These are phyloP conservation scores for Philereme transversata DNA, from an alignment of 2,888 invertebrate species.

Conservation along the genomic window DNA sequence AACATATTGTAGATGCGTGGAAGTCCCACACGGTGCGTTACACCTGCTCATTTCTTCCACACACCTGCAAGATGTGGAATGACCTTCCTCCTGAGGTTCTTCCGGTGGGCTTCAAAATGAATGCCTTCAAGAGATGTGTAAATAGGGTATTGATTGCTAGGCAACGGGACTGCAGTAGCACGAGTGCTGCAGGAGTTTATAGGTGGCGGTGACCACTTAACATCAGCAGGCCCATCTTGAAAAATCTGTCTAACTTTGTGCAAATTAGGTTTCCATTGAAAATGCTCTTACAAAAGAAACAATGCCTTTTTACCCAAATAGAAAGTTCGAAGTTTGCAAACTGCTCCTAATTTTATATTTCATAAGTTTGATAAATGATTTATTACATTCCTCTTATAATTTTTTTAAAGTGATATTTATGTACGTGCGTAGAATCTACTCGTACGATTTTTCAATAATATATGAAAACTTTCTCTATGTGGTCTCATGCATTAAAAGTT, in stretches of 20 bases:
- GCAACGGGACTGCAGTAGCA: no score
- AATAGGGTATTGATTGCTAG: no score
- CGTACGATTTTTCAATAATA: background rate
- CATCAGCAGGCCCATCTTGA: background rate
- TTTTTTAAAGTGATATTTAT: conserved; percentile 13
- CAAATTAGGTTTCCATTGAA: conserved; percentile 36
- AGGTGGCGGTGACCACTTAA: no score
- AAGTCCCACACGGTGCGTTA: no score
- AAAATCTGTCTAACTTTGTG: conserved; percentile 25
- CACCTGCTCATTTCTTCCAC: no score
- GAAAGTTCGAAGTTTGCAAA: conserved; percentile 39
- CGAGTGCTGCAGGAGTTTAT: no score
- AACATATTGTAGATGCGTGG: no score
- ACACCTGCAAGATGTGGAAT: no score
- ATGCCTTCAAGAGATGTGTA: no score
- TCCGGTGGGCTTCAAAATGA: no score
- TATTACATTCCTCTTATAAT: conserved; percentile 39
- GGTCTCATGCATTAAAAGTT: conserved; percentile 5
- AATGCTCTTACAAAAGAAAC: conserved; percentile 34
- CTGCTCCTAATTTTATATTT: conserved; percentile 30
- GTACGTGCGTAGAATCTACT: background rate
- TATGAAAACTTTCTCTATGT: background rate
- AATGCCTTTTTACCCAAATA: conserved; percentile 30
- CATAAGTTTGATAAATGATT: conserved; percentile 47
- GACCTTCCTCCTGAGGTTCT: no score